Conservation (phyloP, 2,888 invertebrate genomes). For the Micoletzkya japonica region DNA sequence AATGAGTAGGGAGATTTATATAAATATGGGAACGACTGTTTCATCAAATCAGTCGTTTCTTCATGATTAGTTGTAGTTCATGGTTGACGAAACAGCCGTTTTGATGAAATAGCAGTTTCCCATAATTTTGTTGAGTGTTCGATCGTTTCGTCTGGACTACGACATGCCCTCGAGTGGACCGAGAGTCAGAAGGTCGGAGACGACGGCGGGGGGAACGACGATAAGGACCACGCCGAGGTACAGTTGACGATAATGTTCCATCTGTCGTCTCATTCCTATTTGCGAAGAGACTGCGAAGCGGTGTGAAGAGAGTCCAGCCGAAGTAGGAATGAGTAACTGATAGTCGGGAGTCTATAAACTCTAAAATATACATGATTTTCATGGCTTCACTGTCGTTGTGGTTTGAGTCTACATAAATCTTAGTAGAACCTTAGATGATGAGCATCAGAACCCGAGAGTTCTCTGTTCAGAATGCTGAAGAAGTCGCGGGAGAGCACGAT, state of each 20-base stretch:
- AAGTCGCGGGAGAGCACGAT: conserved; percentile 13
- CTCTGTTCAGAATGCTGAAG: conserved; percentile 11
- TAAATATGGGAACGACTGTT: no score
- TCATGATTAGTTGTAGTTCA: no score
- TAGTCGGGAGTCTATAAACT: not conserved
- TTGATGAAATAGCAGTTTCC: not conserved
- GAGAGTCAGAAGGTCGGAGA: conserved; percentile 11
- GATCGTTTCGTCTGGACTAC: not conserved
- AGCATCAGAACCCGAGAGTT: not conserved
- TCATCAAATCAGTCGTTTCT: no score
- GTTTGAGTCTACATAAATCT: no score
- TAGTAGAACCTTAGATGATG: not conserved
- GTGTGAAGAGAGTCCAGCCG: not conserved
- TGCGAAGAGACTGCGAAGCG: no score
- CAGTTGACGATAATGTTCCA: no score
- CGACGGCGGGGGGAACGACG: conserved; percentile 1
- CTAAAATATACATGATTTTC: not conserved
- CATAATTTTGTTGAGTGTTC: not conserved
- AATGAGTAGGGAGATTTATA: no score
- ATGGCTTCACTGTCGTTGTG: no score
- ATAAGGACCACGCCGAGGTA: conserved; percentile 19
- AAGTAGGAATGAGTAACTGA: not conserved
- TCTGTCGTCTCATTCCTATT: no score
- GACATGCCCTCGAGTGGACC: conserved; percentile 1
- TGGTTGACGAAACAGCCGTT: no score